A percentile compares a stretch with the other conserved stretches of the same genome.
phyloP scores from a whole-genome alignment of 2,888 invertebrate species.

The Dioctria linearis region DNA sequence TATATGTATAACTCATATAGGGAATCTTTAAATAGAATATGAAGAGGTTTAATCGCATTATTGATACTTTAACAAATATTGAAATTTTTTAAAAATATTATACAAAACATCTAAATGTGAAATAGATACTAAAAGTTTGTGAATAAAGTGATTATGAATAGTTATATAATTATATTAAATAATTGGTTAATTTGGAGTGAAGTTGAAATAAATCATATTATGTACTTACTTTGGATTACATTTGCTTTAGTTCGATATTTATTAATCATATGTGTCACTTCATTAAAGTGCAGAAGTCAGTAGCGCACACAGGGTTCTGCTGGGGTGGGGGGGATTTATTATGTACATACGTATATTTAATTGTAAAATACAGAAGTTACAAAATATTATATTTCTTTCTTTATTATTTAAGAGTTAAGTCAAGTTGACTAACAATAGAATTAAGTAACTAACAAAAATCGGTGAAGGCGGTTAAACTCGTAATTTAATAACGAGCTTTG shows the following conservation, averaged over 20 bases:
- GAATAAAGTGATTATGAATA: slow-evolving; percentile 58
- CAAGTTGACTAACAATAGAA: too few relatives aligned
- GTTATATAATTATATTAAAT: slow-evolving; percentile 54
- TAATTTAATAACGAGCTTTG: too few relatives aligned
- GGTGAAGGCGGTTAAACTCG: too few relatives aligned
- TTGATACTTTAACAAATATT: slow-evolving; percentile 28
- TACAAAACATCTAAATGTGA: slow-evolving; percentile 58
- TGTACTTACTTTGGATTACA: slow-evolving; percentile 59
- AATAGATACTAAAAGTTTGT: slow-evolving; percentile 58
- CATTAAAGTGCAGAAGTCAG: neutral
- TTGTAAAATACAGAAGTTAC: too few relatives aligned
- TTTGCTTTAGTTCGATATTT: slow-evolving; percentile 26
- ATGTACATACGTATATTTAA: too few relatives aligned
- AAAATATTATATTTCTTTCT: too few relatives aligned
- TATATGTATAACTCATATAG: slow-evolving; percentile 54
- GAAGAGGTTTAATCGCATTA: slow-evolving; percentile 24
- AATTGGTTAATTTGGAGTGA: slow-evolving; percentile 56
- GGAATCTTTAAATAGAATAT: slow-evolving; percentile 55
- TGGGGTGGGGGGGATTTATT: too few relatives aligned
- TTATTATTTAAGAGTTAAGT: too few relatives aligned
- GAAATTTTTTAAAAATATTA: slow-evolving; percentile 41
- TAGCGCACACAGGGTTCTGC: too few relatives aligned
- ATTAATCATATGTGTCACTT: neutral
- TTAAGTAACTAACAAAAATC: too few relatives aligned
- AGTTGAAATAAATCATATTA: slow-evolving; percentile 58